Evolutionary conservation across 2,797 vertebrate species (phyloP).

Genomic region (Hydrophis major): DNA sequence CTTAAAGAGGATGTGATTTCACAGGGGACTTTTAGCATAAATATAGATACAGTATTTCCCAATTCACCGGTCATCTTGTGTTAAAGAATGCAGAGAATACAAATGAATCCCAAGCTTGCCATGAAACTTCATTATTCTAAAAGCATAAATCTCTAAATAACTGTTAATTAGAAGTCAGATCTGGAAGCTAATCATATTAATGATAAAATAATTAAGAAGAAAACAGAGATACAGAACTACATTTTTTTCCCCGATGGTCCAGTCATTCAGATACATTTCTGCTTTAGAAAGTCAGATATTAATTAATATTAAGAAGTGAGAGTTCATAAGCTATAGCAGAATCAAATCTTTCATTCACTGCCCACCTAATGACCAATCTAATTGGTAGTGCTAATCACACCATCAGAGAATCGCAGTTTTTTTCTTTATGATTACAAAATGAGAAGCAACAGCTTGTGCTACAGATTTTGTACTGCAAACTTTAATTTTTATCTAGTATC

Average conservation of each 20-base stretch:
- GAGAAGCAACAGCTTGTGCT: neutral
- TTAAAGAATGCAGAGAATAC: neutral
- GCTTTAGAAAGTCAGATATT: slow-evolving; percentile 34
- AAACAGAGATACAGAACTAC: slow-evolving; percentile 15
- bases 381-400: slow-evolving; percentile 38
- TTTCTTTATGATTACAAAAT: slow-evolving; percentile 3
- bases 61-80: no score
- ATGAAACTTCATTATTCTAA: neutral
- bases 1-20: neutral
- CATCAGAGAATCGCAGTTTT: slow-evolving; percentile 37
- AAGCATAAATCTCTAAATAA: slow-evolving; percentile 11
- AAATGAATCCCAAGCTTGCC: neutral
- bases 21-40: neutral
- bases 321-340: slow-evolving; percentile 44
- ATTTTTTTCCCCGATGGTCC: slow-evolving; percentile 18
- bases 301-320: slow-evolving; percentile 46
- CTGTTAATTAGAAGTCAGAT: slow-evolving; percentile 39
- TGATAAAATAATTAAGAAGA: neutral
- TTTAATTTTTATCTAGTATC: neutral
- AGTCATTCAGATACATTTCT: neutral
- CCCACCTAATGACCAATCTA: neutral
- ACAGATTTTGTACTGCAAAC: neutral
- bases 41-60: neutral
- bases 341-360: slow-evolving; percentile 27
- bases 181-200: neutral